Conservation (phyloP, 2,113 vertebrate genomes). For the Actenoides hombroni region DNA sequence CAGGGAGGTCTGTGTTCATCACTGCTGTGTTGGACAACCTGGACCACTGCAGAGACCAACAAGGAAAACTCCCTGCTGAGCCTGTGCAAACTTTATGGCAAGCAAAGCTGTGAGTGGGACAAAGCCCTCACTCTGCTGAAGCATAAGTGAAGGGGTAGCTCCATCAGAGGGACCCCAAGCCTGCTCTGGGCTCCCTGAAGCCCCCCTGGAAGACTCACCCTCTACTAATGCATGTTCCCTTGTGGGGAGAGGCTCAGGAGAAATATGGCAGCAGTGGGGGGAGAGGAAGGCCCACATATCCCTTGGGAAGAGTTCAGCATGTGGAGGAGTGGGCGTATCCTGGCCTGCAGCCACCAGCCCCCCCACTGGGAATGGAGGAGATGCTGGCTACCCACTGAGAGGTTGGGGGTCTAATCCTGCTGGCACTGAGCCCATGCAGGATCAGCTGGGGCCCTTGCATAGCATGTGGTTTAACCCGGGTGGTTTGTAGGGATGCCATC, state of each 20-base stretch:
- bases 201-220: not conserved
- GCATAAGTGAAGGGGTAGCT: accelerated
- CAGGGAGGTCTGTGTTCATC: accelerated
- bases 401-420: not conserved
- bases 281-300: not conserved
- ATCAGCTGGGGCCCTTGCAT: not conserved
- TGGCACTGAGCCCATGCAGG: not conserved
- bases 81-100: not conserved
- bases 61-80: not conserved
- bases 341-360: not conserved
- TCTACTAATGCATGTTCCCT: not conserved
- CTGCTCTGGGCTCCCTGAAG: not conserved
- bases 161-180: not conserved
- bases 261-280: not conserved
- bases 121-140: not conserved
- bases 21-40: not conserved
- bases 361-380: not conserved
- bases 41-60: not conserved
- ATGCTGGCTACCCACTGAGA: not conserved
- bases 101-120: not conserved
- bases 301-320: not conserved
- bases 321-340: not conserved
- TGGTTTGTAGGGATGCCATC: not conserved
- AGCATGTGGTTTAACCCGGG: not conserved
- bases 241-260: not conserved